These are phyloP conservation scores for Fopius arisanus DNA, from an alignment of 1,140 invertebrate genomes.

Conservation along the genomic window DNA sequence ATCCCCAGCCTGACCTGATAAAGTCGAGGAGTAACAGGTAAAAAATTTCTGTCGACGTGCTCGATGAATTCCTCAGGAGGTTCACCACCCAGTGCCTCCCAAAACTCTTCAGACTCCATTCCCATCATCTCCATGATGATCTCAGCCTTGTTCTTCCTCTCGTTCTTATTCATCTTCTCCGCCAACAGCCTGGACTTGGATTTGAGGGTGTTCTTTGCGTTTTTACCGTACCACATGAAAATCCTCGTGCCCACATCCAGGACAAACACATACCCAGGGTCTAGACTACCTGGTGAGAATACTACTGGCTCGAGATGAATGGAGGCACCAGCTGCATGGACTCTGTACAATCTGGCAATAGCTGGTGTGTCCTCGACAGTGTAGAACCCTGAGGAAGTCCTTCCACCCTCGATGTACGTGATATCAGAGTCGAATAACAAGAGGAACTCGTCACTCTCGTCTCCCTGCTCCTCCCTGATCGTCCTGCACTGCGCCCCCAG, in stretches of 20 bases:
- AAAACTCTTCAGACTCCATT: constrained; percentile 86
- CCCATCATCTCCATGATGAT: constrained; percentile 86
- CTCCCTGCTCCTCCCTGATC: constrained; percentile 95
- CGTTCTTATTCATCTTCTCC: constrained; percentile 99
- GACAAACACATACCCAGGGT: constrained; percentile 92
- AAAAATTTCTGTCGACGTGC: constrained; percentile 82
- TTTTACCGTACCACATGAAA: constrained; percentile 92
- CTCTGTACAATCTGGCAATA: constrained; percentile 85
- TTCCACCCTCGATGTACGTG: constrained; percentile 96
- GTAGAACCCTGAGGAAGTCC: constrained; percentile 96
- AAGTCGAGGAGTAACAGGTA: constrained; percentile 79
- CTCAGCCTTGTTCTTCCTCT: constrained; percentile 94
- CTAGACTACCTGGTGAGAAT: constrained; percentile 75
- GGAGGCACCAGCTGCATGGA: constrained; percentile 85
- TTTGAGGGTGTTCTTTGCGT: constrained; percentile 92
- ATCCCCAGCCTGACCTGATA: constrained; percentile 97
- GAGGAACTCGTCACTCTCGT: constrained; percentile 97
- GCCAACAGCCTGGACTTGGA: constrained; percentile 94
- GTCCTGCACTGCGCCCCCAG: constrained; percentile 96
- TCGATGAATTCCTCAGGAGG: constrained; percentile 66
- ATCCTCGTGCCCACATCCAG: constrained; percentile 88
- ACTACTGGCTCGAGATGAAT: constrained; percentile 93
- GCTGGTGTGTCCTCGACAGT: constrained; percentile 94
- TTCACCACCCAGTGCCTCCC: constrained; percentile 72
- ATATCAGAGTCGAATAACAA: constrained; percentile 90